Conservation (phyloP, 1,140 invertebrate species). For the Luehdorfia chinensis region DNA sequence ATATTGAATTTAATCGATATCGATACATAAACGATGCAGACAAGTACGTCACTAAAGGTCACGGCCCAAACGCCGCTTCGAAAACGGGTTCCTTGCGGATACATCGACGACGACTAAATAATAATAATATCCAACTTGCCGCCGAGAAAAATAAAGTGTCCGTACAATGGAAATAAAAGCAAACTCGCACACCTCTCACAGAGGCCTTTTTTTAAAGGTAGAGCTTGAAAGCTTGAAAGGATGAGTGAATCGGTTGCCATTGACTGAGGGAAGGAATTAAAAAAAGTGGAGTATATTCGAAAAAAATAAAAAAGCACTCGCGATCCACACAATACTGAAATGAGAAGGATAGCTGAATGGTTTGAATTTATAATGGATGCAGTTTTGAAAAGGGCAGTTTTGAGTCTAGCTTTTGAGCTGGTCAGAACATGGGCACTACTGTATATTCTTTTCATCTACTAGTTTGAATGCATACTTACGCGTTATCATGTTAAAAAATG, state of each 20-base stretch:
- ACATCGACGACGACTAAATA: conserved; percentile 54
- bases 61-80: conserved; percentile 56
- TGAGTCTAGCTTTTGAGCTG: conserved; percentile 17
- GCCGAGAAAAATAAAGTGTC: conserved; percentile 47
- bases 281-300: conserved; percentile 18
- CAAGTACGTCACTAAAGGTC: conserved; percentile 49
- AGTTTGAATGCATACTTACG: conserved; percentile 1
- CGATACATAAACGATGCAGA: conserved; percentile 18
- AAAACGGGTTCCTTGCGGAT: conserved; percentile 53
- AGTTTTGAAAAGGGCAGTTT: conserved; percentile 19
- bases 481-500: conserved; percentile 11
- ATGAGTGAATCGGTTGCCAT: conserved; percentile 21
- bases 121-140: conserved; percentile 50
- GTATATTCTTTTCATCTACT: conserved; percentile 9
- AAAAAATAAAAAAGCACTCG: conserved; percentile 23
- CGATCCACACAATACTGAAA: conserved; percentile 30
- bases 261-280: conserved; percentile 16
- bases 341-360: conserved; percentile 30
- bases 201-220: conserved; percentile 33
- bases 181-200: conserved; percentile 40
- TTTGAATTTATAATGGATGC: conserved; percentile 29
- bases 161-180: conserved; percentile 44
- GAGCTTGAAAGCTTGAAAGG: conserved; percentile 30
- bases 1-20: conserved; percentile 27
- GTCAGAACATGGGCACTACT: conserved; percentile 9